Evolutionary conservation across 2,888 invertebrate species (phyloP), one percentile per base, ranked within the genome.

Genomic region (Petrolisthes manimaculis): DNA sequence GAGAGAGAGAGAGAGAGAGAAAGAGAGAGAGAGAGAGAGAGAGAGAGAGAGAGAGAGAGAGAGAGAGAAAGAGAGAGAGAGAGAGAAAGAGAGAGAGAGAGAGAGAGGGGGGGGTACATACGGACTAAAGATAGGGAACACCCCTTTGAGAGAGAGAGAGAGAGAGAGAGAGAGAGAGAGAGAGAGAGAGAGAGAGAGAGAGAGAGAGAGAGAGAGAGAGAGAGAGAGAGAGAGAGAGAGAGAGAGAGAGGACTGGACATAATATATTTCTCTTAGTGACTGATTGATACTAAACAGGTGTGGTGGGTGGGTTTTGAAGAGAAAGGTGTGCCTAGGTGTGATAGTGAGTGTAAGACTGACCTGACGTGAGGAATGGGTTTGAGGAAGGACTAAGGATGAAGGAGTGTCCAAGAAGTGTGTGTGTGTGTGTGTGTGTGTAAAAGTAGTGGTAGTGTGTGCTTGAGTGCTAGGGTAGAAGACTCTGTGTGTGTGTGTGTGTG

Each of bases 101-200:
- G 18, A 67, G 12, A 12, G 14, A 61, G 8, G 61, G 61, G 8
- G 8, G 14, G 61, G 61, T 61, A 61, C 8, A 61, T 8, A 14
- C 8, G 61, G 61, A 61, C 61, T 61, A 14, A 61, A 9, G 61
- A 14, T 9, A 61, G 14, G 14, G 61, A 61, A 61, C 61, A n/a
- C 14, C 8, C 14, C 9, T 61, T 61, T 8, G 18, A 67, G 67
- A 77, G 77, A 77, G 77, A 77, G 77, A 77, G 24, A 77, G 77
- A 77, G 77, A 77, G 51, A 77, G 24, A 77, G 77, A 77, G 14
- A 37, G 51, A 77, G 8, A 77, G 37, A 21, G 37, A 77, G 51
- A 14, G 14, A 21, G 75, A 75, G 75, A 75, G 75, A 75, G 14
- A 75, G 75, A 75, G n/a, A 75, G 21, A 75, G 21, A 21, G 75